Base-by-base conservation (phyloP, 2,113 vertebrate species). In the Anarhynchus alexandrinus region DNA sequence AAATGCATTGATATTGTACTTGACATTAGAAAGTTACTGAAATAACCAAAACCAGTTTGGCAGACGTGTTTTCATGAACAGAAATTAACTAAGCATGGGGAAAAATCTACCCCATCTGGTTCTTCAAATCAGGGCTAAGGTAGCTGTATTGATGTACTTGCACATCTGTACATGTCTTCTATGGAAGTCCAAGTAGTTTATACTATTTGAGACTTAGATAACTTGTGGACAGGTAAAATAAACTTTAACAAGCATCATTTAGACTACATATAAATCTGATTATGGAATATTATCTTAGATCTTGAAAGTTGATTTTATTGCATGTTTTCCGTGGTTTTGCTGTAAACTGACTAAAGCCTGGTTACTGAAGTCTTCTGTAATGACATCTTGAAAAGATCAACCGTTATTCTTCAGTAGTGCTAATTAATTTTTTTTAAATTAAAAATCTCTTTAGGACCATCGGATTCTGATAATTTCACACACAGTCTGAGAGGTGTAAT, bases 401-500 rank as follows among this genome's bases (percentile, higher is more conserved):
- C 22, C 14, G 16, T 76, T 94, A 22, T 18, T 84, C 30, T 76
- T 57, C 11, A 71, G 65, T 43, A 43, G 9, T 42, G 62, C 29
- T 83, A 74, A 91, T 51, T n/a, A n/a, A 25, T 58, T 23, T 19
- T 27, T 54, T 85, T 61, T 11, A 7, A 43, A 54, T 88, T 71
- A 49, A 26, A 90, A 71, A 79, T 94, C 67, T 92, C 64, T 95
- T 90, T 88, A 99, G 99, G 99, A 55, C 99, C 99, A n/a, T 98
- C 99, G 72, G 99, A 99, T 76, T 98, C 98, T 88, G 99, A 99
- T 90, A 98, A 99, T 93, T 99, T 99, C 97, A 99, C 99, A 86
- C 99, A 99, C 97, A 98, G 99, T 83, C 93, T 99, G 80, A 98
- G 99, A 90, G 99, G 99, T 49, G 98, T 99, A 57, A 99, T 99